Evolutionary conservation across 2,113 vertebrate genomes (phyloP), one percentile per base, ranked within the genome.

Genomic region (Anas platyrhynchos): DNA sequence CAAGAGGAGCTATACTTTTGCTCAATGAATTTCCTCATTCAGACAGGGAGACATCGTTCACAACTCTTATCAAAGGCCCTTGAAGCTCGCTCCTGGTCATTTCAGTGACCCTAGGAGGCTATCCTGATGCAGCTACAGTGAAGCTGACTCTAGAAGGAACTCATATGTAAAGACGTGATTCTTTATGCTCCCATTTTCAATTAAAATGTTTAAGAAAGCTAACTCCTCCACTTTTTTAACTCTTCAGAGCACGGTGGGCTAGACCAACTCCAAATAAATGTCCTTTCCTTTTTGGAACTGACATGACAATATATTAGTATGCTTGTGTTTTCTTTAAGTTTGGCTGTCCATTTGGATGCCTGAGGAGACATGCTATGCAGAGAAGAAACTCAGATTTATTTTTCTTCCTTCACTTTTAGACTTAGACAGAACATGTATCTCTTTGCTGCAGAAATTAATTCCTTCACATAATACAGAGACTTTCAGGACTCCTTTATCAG

Each of bases 401-500:
- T 72, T 82, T 82, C 27, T 41, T 85, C 54, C 58, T 80, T 3
- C 1, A 81, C 50, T 72, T 67, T 88, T 7, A 78, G 46, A 83
- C 21, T 88, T 77, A 74, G 14, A 26, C 22, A 62, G 38, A 86
- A 52, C 56, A 74, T 0, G 0, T 46, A 56, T 23, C n/a, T 79
- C 46, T 78, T 11, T 89, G 83, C 62, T 74, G 41, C 32, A 90
- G 61, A 91, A 43, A 3, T 89, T 56, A 54, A 73, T 81, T 77
- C 83, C 68, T 88, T 81, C 79, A 52, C 52, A 44, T 34, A 80
- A 61, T 17, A 67, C 36, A 94, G 67, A 87, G 68, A 92, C 83
- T 93, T 96, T 75, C 86, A 96, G 86, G 92, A 94, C 83, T 91
- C 75, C 88, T 75, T 90, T 46, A 86, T 5, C 18, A 92, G 94